phyloP scores from a whole-genome alignment of 1,140 invertebrate genomes.

The Drosophila varians region DNA sequence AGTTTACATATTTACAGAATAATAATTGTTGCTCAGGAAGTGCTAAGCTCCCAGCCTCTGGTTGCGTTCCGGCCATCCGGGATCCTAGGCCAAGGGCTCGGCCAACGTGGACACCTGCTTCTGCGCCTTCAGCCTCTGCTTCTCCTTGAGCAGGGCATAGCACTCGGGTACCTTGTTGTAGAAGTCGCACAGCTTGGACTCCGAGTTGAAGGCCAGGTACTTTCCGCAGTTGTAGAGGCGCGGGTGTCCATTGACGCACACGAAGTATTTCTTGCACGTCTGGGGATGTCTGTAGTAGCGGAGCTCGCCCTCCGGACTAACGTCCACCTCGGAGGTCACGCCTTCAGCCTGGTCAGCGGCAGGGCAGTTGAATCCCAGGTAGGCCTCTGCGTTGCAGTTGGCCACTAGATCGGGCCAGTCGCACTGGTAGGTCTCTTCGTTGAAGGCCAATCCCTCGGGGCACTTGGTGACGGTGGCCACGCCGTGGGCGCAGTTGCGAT shows the following conservation, averaged over 20 bases:
- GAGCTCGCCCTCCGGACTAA: slow-evolving; percentile 85
- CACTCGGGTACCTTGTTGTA: slow-evolving; percentile 80
- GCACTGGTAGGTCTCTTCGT: slow-evolving; percentile 89
- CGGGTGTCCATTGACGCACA: slow-evolving; percentile 91
- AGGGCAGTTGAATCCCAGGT: slow-evolving; percentile 88
- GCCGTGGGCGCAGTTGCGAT: slow-evolving; percentile 93
- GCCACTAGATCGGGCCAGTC: slow-evolving; percentile 94
- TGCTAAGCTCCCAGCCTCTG: slow-evolving; percentile 31
- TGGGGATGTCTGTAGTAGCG: slow-evolving; percentile 85
- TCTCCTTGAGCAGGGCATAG: slow-evolving; percentile 76
- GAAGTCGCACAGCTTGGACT: slow-evolving; percentile 78
- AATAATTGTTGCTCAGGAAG: slow-evolving; percentile 35
- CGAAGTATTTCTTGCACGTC: slow-evolving; percentile 92
- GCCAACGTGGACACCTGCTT: slow-evolving; percentile 29
- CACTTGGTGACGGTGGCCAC: slow-evolving; percentile 85
- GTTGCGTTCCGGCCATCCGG: not conserved
- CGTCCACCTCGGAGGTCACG: slow-evolving; percentile 82
- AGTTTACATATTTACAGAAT: slow-evolving; percentile 37
- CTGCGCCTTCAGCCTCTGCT: slow-evolving; percentile 62
- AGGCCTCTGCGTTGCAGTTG: slow-evolving; percentile 91
- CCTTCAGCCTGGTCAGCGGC: slow-evolving; percentile 55
- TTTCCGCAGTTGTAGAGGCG: slow-evolving; percentile 80
- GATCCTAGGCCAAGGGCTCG: slow-evolving; percentile 25
- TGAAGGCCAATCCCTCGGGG: slow-evolving; percentile 94
- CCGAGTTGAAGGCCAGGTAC: slow-evolving; percentile 74